Evolutionary conservation across 2,888 invertebrate species (phyloP).

Genomic region (Leptopilina myrica): DNA sequence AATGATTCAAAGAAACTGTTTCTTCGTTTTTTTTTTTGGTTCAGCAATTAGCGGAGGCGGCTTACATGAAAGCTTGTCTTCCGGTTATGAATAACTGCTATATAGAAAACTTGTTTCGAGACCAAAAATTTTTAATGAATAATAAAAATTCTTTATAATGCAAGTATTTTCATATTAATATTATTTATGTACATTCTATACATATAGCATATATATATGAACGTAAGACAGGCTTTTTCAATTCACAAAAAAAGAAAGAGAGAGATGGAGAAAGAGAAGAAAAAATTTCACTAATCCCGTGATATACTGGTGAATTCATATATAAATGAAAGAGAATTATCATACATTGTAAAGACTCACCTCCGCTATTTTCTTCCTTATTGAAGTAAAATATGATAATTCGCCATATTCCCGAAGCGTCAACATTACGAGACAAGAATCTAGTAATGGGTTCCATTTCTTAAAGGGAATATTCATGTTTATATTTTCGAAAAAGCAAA

Average conservation of each 20-base stretch:
- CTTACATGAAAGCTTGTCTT: constrained; percentile 13
- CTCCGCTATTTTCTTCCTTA: constrained; percentile 14
- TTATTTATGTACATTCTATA: constrained; percentile 9
- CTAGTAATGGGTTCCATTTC: constrained; percentile 5
- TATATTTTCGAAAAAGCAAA: background rate
- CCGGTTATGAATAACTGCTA: constrained; percentile 6
- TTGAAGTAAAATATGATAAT: constrained; percentile 39
- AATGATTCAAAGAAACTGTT: constrained; percentile 3
- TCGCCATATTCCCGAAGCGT: background rate
- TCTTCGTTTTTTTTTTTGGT: background rate
- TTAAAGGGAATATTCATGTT: constrained; percentile 15
- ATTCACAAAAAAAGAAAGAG: background rate
- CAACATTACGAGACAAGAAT: constrained; percentile 1
- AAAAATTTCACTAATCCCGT: constrained; percentile 4
- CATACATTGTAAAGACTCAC: constrained; percentile 20
- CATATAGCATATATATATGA: background rate
- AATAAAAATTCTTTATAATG: constrained; percentile 29
- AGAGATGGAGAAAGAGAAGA: no score
- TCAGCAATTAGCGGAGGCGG: constrained; percentile 17
- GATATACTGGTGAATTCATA: constrained; percentile 25
- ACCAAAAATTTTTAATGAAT: background rate
- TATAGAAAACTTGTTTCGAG: background rate
- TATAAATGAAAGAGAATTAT: constrained; percentile 15
- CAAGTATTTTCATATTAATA: constrained; percentile 22
- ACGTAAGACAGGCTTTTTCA: constrained; percentile 20